phyloP scores from a whole-genome alignment of 2,888 invertebrate species.

The Coleophora flavipennella region DNA sequence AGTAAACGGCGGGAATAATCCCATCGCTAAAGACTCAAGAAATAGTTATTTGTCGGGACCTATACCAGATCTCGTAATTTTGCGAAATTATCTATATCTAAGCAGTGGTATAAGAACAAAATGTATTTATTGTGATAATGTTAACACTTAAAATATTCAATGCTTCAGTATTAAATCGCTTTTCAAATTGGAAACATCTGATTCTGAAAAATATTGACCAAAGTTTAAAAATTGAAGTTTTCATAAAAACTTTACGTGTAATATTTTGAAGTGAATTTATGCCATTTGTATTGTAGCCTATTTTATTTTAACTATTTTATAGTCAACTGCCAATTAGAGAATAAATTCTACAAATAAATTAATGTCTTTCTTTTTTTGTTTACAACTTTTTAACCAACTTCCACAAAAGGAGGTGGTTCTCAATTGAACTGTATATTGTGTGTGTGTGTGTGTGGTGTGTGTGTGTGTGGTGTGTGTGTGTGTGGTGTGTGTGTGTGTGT shows the following conservation, averaged over 20 bases:
- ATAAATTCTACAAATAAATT: background rate
- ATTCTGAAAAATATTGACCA: conserved; percentile 32
- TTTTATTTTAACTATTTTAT: background rate
- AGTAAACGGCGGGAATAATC: no score
- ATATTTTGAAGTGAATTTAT: conserved; percentile 38
- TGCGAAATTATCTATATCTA: background rate
- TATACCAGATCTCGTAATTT: no score
- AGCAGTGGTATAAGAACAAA: conserved; percentile 12
- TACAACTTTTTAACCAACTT: no score
- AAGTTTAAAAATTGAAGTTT: conserved; percentile 38
- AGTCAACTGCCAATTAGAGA: no score
- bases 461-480: no score
- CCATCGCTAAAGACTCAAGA: no score
- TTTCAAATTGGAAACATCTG: conserved; percentile 17
- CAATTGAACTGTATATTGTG: no score
- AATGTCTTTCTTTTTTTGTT: no score
- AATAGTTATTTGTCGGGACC: no score
- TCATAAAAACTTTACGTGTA: conserved; percentile 22
- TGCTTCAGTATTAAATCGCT: conserved; percentile 13
- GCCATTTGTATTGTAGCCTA: conserved; percentile 44
- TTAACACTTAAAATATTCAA: conserved; percentile 4
- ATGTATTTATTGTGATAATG: conserved; percentile 17
- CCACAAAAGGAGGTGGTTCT: no score
- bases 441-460: no score
- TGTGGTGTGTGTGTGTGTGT: no score